Base-by-base conservation (phyloP, 2,113 vertebrate genomes). In the Aegithalos caudatus region DNA sequence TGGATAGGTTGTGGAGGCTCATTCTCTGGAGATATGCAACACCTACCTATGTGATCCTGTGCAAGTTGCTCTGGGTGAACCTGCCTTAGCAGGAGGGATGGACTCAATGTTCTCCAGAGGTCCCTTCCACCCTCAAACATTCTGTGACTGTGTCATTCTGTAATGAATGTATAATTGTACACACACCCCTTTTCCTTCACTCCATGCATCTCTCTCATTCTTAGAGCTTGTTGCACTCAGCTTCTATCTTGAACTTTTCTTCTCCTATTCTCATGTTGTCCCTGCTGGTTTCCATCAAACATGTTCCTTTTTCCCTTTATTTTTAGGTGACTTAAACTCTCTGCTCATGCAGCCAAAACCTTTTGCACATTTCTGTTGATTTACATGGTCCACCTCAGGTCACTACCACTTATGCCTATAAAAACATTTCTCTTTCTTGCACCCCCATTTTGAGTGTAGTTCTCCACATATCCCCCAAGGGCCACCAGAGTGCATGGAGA, bases 361-460 rank as follows among this genome's bases (percentile, higher is more conserved):
- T 54, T 95, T 79, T 84, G 45, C 87, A 92, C 35, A 62, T 74
- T 94, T 83, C 57, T 94, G 81, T 93, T 90, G 79, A 76, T 83
- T 94, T 95, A 74, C 29, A 86, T 54, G 31, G 90, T 84, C 47
- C 70, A 90, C 67, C 22, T 94, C 69, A 94, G 96, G 95, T 93
- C 90, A 81, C 44, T 65, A 72, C 24, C 50, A 72, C 72, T 78
- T 67, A 48, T 23, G 53, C 40, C 53, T 51, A 48, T 38, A 70
- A 73, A 94, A 93, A 70, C 56, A 80, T 81, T 82, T 72, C 50
- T 78, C 38, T 58, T 81, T 65, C 62, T 74, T 77, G 70, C 69
- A 87, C 67, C 48, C 72, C 10, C 2, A 1, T 78, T 94, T 88
- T 81, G 60, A 89, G 47, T 44, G 19, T 35, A 86, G 57, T 47